Conservation (phyloP, 1,140 invertebrate species). For the Tetramorium alpestre region DNA sequence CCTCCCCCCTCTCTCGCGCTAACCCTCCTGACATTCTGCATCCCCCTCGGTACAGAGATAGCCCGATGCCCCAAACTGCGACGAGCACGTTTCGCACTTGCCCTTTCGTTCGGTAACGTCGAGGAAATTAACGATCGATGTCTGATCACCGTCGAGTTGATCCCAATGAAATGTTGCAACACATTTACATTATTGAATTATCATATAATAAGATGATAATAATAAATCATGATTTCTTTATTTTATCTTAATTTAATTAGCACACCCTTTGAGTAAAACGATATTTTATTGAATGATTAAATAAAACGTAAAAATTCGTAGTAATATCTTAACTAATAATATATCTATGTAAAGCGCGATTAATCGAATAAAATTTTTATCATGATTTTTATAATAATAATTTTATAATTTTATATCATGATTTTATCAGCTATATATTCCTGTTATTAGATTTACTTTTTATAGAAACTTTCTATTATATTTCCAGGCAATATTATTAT, state of each 20-base stretch:
- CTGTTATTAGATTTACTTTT: background rate
- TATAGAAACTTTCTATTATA: background rate
- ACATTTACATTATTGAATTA: background rate
- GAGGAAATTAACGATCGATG: conserved; percentile 62
- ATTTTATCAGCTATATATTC: background rate
- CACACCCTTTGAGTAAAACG: too few relatives aligned
- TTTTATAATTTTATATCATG: too few relatives aligned
- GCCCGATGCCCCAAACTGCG: background rate
- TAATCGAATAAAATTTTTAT: too few relatives aligned
- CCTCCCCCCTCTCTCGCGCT: background rate
- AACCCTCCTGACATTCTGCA: conserved; percentile 19
- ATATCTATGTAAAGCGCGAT: too few relatives aligned
- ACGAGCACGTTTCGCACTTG: conserved; percentile 48
- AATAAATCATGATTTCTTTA: conserved; percentile 6
- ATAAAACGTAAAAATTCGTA: too few relatives aligned
- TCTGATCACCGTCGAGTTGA: background rate
- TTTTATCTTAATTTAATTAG: conserved; percentile 9
- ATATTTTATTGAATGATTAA: too few relatives aligned
- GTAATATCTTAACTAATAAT: too few relatives aligned
- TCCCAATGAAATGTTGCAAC: conserved; percentile 44
- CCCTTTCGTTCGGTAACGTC: conserved; percentile 56
- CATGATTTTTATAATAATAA: too few relatives aligned
- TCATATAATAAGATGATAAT: background rate
- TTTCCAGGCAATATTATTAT: background rate
- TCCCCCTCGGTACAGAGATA: conserved; percentile 20